Evolutionary conservation across 2,113 vertebrate genomes (phyloP), one percentile per base, ranked within the genome.

Genomic region (Carollia perspicillata): DNA sequence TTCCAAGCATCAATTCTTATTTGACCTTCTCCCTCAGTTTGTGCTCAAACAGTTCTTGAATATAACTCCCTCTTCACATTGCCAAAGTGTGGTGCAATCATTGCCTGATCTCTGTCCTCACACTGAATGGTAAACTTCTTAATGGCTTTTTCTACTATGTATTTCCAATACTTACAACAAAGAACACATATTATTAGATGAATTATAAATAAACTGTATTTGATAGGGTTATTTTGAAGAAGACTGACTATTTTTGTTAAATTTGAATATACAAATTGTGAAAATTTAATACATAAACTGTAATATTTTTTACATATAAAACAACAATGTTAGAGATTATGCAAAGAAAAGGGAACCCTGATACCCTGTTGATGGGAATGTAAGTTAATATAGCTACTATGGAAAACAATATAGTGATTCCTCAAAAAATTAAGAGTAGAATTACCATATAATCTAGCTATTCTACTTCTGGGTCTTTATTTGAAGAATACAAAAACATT

Each of bases 291-390:
- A 85, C 22, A 55, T 58, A 8, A 55, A 86, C 7, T 28, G 18
- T 93, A 75, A 40, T 74, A 89, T 8, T 86, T 55, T 95, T 92
- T 77, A 66, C 84, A 72, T 92, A 83, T 81, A 23, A 81, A 40
- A 58, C 23, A 44, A 44, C 42, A 80, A 79, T 40, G 23, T 80
- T 58, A 80, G 35, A 58, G 35, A 79, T 13, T 58, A 55, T 55
- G 23, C 35, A 80, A 80, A 40, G 78, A 80, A 80, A 80, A 80
- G 13, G 78, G n/a, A 55, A 40, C 51, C 22, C n/a, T 37, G n/a
- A 58, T 58, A 55, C 23, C 26, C 35, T 80, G 35, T 58, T 80
- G 7, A 23, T 40, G 23, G 78, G 51, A 80, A 40, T 58, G 23
- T 40, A 80, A 80, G 40, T 37, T 58, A 80, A 23, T 28, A 80